Evolutionary conservation across 2,113 vertebrate species (phyloP), one percentile per base, ranked within the genome.

Genomic region (Elachura formosa): DNA sequence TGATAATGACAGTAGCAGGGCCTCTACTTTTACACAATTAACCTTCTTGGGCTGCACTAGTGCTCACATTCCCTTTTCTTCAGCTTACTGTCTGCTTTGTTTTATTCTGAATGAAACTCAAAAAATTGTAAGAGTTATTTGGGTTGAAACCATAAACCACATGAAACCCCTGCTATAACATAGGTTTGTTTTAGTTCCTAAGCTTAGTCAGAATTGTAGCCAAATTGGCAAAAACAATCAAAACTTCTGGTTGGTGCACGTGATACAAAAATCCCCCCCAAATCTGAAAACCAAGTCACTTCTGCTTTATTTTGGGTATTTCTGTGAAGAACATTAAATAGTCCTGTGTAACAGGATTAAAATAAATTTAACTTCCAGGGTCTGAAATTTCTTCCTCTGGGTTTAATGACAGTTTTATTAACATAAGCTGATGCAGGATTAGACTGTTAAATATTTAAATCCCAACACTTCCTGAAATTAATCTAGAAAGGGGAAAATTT

Each of bases 401-500:
- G 68, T 87, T 93, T 90, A 96, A 96, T 77, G 82, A 67, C 64
- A 88, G 59, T 93, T 95, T 94, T 96, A 95, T 95, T 96, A 95
- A 84, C 93, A 93, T 97, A 95, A 97, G 5, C n/a, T 29, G n/a
- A 78, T 85, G 79, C 85, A 95, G 85, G 90, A 95, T 96, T 95
- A 96, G 72, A 78, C 87, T 0, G 1, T 88, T 95, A 84, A 97
- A 92, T 95, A 96, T 94, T 91, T 77, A 96, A 96, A 94, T 93
- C 68, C 23, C 48, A 94, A 87, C 77, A 90, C 82, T 96, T 96
- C 71, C 89, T 80, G 83, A 72, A 96, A 93, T 91, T 91, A 74
- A 80, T 59, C 36, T 88, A 74, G 84, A 83, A 94, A 88, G n/a
- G 51, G 59, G 43, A 84, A 93, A 67, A 40, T 41, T 96, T 89